Conservation (phyloP, 1,140 invertebrate species). For the Linepithema humile region DNA sequence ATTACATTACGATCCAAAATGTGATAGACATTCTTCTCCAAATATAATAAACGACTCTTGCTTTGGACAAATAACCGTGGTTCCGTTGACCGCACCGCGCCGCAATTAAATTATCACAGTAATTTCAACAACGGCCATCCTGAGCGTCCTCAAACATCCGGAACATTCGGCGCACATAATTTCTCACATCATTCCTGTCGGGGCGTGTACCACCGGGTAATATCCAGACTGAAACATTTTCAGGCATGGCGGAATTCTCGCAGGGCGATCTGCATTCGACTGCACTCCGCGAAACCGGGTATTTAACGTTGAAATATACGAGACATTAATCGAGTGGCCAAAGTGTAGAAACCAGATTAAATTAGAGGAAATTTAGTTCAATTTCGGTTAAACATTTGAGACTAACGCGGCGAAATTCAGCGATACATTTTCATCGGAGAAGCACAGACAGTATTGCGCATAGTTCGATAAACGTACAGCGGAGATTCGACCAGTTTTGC, state of each 20-base stretch:
- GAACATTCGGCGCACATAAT: constrained; percentile 61
- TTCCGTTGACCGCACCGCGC: constrained; percentile 16
- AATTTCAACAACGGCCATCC: constrained; percentile 61
- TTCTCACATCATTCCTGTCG: constrained; percentile 55
- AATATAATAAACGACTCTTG: constrained; percentile 55
- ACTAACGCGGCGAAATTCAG: neutral
- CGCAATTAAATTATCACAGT: constrained; percentile 67
- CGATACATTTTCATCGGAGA: neutral
- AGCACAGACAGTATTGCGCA: neutral
- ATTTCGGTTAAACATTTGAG: constrained; percentile 11
- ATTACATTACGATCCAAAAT: constrained; percentile 41
- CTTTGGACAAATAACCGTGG: constrained; percentile 46
- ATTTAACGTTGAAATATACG: constrained; percentile 45
- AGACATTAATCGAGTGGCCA: constrained; percentile 20
- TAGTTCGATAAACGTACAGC: neutral
- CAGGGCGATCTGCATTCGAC: constrained; percentile 38
- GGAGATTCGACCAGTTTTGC: neutral
- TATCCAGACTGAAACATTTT: constrained; percentile 37
- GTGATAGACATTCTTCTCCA: constrained; percentile 45
- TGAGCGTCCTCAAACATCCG: constrained; percentile 55
- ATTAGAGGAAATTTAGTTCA: constrained; percentile 39
- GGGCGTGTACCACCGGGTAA: constrained; percentile 49
- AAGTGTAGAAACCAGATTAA: constrained; percentile 18
- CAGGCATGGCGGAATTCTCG: constrained; percentile 10
- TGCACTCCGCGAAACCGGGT: constrained; percentile 30